Base-by-base conservation (phyloP, 1,140 invertebrate genomes). In the Onthophagus taurus region DNA sequence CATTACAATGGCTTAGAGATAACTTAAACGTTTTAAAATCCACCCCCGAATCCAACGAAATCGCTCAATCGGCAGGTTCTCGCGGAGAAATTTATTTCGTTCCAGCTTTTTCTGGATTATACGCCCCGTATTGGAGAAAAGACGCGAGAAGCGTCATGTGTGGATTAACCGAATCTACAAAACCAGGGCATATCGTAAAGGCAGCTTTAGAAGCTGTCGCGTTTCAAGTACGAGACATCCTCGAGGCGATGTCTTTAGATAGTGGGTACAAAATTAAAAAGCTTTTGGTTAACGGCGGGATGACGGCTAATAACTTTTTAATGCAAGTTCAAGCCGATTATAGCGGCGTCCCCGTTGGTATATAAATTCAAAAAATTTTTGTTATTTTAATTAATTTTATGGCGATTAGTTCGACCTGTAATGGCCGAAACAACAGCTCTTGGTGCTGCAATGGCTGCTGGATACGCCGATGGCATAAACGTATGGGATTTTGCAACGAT, bases 241-340 rank as follows among this genome's bases (percentile, higher is more conserved):
- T 92, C 9, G 85, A 91, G 67, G 88, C 88, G 0, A 95, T 96
- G 89, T 75, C 88, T 47, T 79, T 86, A 64, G 92, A 96, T 66
- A 90, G 86, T 59, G 85, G 86, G n/a, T 77, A 85, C 59, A 76
- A 79, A 12, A 65, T 91, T 24, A 77, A 76, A 4, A 83, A 84
- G 52, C 69, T 97, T 0, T 77, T 67, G 65, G 91, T 95, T 2
- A 92, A 97, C 61, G 93, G 93, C 14, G 93, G 93, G 16, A 86
- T 97, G 91, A 90, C 89, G 0, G 74, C 74, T 0, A 97, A 95
- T 61, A 76, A 78, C 54, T 69, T 89, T 9, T 72, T 97, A 8
- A 86, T 96, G 76, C 91, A 97, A 63, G 61, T 95, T 63, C 89
- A 96, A 64, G 86, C 95, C 7, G 91, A 99, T 65, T 75, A 95